These are phyloP conservation scores for Drosophila incognita DNA, from an alignment of 2,888 invertebrate species.

Conservation along the genomic window DNA sequence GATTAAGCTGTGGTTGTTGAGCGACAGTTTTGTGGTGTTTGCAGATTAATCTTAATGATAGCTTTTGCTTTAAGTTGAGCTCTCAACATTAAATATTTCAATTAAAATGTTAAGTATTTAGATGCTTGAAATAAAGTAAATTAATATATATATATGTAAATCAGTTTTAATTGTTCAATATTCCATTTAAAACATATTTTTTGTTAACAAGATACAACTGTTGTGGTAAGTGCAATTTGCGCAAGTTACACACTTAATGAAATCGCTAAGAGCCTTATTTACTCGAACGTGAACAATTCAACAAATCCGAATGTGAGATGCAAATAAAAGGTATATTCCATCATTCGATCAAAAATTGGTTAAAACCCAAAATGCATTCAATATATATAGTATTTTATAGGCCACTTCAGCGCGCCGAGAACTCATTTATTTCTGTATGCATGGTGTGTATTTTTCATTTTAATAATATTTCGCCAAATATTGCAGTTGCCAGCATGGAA, in stretches of 20 bases:
- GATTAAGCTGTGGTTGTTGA: conserved; percentile 16
- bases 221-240: background rate
- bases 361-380: conserved; percentile 45
- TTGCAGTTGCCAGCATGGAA: conserved; percentile 20
- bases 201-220: background rate
- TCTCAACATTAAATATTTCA: background rate
- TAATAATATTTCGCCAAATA: conserved; percentile 42
- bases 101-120: background rate
- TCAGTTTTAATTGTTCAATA: background rate
- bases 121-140: background rate
- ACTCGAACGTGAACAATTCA: conserved; percentile 11
- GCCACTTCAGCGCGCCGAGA: conserved; percentile 33
- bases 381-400: conserved; percentile 37
- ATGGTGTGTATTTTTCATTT: conserved; percentile 8
- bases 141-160: background rate
- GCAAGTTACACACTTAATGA: conserved; percentile 10
- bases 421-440: conserved; percentile 17
- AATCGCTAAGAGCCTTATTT: conserved; percentile 12
- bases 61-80: background rate
- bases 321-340: conserved; percentile 22
- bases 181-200: background rate
- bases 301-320: conserved; percentile 15
- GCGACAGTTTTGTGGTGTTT: conserved; percentile 15
- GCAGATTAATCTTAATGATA: conserved; percentile 32
- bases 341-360: conserved; percentile 36